Conservation (phyloP, 2,113 vertebrate species). For the Atrichornis clamosus region DNA sequence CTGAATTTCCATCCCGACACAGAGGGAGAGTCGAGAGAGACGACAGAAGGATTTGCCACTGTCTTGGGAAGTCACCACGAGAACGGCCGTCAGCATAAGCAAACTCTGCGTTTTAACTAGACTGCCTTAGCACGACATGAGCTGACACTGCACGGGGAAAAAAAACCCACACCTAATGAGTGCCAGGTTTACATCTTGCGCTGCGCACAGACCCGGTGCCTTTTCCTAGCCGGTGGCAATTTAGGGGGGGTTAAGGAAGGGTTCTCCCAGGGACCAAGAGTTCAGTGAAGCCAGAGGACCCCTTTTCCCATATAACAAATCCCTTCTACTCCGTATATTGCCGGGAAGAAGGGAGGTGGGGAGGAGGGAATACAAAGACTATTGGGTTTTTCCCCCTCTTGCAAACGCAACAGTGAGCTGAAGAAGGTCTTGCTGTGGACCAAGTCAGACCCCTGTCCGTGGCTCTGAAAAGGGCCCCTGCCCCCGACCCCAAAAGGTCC, state of each 20-base stretch:
- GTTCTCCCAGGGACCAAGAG: neutral
- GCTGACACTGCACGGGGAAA: neutral
- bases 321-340: neutral
- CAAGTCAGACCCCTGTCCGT: neutral
- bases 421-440: neutral
- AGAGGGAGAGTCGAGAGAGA: neutral
- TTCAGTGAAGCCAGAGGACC: neutral
- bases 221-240: neutral
- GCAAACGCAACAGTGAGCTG: neutral
- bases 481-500: neutral
- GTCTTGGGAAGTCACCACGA: neutral
- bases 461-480: neutral
- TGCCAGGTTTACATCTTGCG: neutral
- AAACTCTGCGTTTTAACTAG: neutral
- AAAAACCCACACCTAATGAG: neutral
- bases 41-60: neutral
- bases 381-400: neutral
- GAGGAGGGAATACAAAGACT: neutral
- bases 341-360: neutral
- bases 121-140: neutral
- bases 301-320: neutral
- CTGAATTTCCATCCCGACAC: neutral
- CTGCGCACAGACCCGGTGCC: neutral
- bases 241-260: rapidly evolving
- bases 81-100: neutral